Evolutionary conservation across 2,797 vertebrate species (phyloP).

Genomic region (Muraenolepis orangiensis): DNA sequence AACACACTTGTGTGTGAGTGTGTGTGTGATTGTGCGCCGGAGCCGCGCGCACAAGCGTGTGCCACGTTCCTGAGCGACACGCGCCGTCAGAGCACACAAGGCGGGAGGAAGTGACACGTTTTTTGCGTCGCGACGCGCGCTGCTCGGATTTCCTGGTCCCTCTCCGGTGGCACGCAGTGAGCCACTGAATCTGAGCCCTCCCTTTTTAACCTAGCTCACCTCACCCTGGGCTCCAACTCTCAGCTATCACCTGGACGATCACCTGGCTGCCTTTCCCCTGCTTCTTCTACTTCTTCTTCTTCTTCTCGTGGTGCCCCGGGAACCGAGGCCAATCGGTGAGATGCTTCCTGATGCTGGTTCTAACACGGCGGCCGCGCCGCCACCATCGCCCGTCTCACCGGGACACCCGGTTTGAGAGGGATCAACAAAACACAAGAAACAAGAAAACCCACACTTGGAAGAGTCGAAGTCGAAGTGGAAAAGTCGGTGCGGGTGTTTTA

Average conservation of each 20-base stretch:
- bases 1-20: no score
- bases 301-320: no score
- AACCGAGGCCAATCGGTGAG: conserved; percentile 13
- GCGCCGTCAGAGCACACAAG: conserved; percentile 10
- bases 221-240: conserved; percentile 2
- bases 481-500: no score
- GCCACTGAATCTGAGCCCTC: conserved; percentile 45
- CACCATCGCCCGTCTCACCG: background rate
- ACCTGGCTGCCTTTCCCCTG: no score
- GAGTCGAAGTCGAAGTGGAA: conserved; percentile 12
- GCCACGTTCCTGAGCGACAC: background rate
- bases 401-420: background rate
- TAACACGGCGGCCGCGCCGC: background rate
- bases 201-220: conserved; percentile 53
- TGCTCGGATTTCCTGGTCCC: conserved; percentile 61
- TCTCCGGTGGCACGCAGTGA: conserved; percentile 50
- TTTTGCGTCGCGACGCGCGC: conserved; percentile 41
- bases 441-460: conserved; percentile 15
- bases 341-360: conserved; percentile 23
- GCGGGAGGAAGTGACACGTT: conserved; percentile 67
- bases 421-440: background rate
- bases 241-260: background rate
- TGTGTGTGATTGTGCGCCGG: no score
- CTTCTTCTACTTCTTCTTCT: no score
- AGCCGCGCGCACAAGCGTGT: background rate